These are phyloP conservation scores for Semaprochilodus insignis DNA, from an alignment of 2,797 vertebrate genomes.

Conservation along the genomic window DNA sequence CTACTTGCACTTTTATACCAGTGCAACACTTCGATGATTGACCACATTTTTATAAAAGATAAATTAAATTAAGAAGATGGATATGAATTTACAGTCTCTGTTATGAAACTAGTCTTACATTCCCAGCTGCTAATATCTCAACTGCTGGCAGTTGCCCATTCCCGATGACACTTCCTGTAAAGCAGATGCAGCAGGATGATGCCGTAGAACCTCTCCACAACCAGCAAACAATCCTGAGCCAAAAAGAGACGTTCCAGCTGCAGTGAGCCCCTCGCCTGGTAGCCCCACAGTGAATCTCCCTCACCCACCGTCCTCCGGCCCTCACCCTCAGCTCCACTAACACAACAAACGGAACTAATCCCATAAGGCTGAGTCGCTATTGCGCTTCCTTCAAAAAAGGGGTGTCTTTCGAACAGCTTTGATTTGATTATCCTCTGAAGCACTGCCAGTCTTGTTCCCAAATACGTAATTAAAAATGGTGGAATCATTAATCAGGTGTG, in stretches of 20 bases:
- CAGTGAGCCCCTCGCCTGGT: background rate
- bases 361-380: background rate
- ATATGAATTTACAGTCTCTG: background rate
- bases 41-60: background rate
- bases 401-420: slow-evolving; percentile 55
- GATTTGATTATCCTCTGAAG: slow-evolving; percentile 66
- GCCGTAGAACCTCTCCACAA: background rate
- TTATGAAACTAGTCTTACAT: background rate
- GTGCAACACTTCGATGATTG: background rate
- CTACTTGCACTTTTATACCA: background rate
- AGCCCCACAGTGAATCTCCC: background rate
- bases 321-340: slow-evolving; percentile 18
- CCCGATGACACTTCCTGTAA: slow-evolving; percentile 36
- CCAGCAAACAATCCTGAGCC: slow-evolving; percentile 10
- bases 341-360: slow-evolving; percentile 4
- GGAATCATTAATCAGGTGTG: slow-evolving; percentile 75
- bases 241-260: background rate
- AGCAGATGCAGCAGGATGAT: slow-evolving; percentile 23
- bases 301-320: background rate
- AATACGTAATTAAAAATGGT: slow-evolving; percentile 77
- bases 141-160: slow-evolving; percentile 49
- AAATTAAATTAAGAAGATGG: background rate
- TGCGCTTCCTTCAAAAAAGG: background rate
- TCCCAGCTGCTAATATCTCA: background rate
- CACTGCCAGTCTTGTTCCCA: slow-evolving; percentile 63